Evolutionary conservation across 2,113 vertebrate species (phyloP).

Genomic region (Anas platyrhynchos): DNA sequence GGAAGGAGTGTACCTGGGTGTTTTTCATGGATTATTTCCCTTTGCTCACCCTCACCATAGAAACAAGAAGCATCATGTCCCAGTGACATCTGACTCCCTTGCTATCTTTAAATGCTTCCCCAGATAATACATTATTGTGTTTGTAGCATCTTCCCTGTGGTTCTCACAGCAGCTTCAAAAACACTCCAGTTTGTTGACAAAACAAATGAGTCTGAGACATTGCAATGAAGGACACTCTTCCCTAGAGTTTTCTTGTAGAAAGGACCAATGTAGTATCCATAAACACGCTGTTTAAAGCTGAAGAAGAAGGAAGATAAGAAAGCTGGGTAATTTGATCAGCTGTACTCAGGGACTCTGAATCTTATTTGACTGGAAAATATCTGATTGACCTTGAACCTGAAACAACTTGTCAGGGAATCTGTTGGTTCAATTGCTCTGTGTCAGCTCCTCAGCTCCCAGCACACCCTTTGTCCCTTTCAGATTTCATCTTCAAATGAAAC

Average conservation of each 20-base stretch:
- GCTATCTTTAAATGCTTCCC: neutral
- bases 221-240: neutral
- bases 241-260: neutral
- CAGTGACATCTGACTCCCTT: neutral
- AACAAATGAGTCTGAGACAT: slow-evolving; percentile 38
- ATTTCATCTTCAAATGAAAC: neutral
- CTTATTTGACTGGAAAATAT: slow-evolving; percentile 43
- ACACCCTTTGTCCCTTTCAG: neutral
- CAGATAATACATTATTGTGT: slow-evolving; percentile 32
- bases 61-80: neutral
- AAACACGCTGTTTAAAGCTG: neutral
- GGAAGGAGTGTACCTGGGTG: neutral
- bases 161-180: slow-evolving; percentile 11
- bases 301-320: slow-evolving; percentile 25
- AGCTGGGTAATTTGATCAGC: neutral
- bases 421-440: neutral
- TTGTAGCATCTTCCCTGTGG: slow-evolving; percentile 1
- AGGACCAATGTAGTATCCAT: neutral
- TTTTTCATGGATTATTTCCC: neutral
- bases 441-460: neutral
- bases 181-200: slow-evolving; percentile 27
- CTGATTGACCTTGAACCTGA: slow-evolving; percentile 55
- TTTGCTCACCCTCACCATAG: slow-evolving; percentile 24
- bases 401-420: slow-evolving; percentile 15
- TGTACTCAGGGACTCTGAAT: neutral